Evolutionary conservation across 2,888 invertebrate genomes (phyloP).

Genomic region (Drosophila mettleri): DNA sequence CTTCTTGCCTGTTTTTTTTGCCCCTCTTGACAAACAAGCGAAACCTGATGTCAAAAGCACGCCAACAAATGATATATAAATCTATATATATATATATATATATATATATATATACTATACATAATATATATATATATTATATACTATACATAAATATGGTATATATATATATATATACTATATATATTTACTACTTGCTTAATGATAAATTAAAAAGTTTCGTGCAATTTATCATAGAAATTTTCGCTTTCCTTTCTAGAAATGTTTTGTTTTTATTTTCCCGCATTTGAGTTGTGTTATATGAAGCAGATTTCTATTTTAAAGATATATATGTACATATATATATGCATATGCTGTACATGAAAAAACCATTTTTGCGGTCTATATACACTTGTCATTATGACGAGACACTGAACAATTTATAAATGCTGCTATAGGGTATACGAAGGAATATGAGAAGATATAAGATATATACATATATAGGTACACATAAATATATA

Average conservation of each 20-base stretch:
- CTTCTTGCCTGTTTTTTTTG: too few relatives aligned
- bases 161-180: slow-evolving; percentile 23
- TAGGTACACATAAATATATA: neutral
- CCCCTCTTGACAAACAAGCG: slow-evolving; percentile 55
- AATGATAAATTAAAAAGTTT: slow-evolving; percentile 62
- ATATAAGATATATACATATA: neutral
- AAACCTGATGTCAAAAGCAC: slow-evolving; percentile 72
- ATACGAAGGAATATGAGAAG: neutral
- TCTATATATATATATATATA: slow-evolving; percentile 17
- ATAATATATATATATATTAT: neutral
- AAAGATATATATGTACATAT: neutral
- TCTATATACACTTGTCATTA: slow-evolving; percentile 26
- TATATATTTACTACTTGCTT: slow-evolving; percentile 43
- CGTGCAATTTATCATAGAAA: slow-evolving; percentile 53
- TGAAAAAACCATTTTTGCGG: slow-evolving; percentile 18
- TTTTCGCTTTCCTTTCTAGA: slow-evolving; percentile 54
- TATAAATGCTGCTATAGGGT: neutral
- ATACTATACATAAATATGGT: slow-evolving; percentile 8
- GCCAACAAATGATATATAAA: slow-evolving; percentile 40
- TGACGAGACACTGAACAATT: slow-evolving; percentile 16
- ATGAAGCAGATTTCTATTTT: slow-evolving; percentile 20
- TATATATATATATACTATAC: slow-evolving; percentile 9
- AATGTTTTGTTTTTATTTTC: slow-evolving; percentile 15
- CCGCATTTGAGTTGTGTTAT: neutral
- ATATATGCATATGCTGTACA: slow-evolving; percentile 4